Evolutionary conservation across 2,888 invertebrate genomes (phyloP).

Genomic region (Dicycla oo): DNA sequence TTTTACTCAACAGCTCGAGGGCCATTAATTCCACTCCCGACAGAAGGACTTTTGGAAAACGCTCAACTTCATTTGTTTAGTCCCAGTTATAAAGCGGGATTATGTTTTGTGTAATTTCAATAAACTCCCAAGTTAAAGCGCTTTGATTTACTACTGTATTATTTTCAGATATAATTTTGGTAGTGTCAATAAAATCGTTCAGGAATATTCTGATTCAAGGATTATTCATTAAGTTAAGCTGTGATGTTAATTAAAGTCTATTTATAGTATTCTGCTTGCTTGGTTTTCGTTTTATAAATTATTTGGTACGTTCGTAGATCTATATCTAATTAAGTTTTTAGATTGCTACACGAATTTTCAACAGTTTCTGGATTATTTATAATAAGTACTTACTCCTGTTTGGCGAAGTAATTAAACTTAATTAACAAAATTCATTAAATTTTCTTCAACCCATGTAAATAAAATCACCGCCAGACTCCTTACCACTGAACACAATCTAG

Average conservation of each 20-base stretch:
- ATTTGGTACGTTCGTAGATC: slow-evolving; percentile 2
- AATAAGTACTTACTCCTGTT: not conserved
- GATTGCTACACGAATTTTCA: not conserved
- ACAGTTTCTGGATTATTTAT: not conserved
- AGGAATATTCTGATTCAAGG: slow-evolving; percentile 10
- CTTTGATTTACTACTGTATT: slow-evolving; percentile 51
- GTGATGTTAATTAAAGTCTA: slow-evolving; percentile 37
- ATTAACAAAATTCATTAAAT: not conserved
- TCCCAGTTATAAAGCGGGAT: slow-evolving; percentile 63
- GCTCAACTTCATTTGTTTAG: slow-evolving; percentile 73
- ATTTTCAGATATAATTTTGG: slow-evolving; percentile 30
- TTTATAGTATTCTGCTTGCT: slow-evolving; percentile 24
- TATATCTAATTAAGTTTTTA: slow-evolving; percentile 5
- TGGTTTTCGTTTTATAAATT: slow-evolving; percentile 2
- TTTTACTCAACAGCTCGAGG: slow-evolving; percentile 66
- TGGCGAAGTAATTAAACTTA: not conserved
- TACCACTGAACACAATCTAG: not conserved
- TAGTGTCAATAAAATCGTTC: slow-evolving; percentile 50
- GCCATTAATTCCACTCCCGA: slow-evolving; percentile 67
- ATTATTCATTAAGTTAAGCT: slow-evolving; percentile 14
- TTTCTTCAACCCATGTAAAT: not conserved
- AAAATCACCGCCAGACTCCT: not conserved
- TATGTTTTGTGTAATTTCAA: slow-evolving; percentile 66
- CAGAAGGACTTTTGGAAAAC: slow-evolving; percentile 66
- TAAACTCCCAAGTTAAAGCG: slow-evolving; percentile 57